Percentiles rank a stretch among this genome's conserved stretches.
Conservation (phyloP, 92 coral and sea anemone genomes). For the Parazoanthus darwini region DNA sequence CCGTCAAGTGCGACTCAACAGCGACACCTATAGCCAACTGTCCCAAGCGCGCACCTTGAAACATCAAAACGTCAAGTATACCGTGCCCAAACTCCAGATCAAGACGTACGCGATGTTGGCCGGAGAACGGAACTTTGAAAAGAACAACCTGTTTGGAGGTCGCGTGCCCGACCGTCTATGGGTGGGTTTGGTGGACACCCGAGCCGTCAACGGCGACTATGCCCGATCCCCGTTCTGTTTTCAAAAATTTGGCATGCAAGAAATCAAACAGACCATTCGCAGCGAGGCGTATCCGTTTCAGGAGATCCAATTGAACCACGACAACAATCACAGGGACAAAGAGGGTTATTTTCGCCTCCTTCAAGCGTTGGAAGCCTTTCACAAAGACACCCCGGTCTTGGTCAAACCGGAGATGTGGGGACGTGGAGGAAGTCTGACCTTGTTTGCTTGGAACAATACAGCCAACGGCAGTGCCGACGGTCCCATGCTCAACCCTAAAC, state of each 20-base stretch:
- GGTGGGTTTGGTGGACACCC: constrained; percentile 8
- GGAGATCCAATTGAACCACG: constrained; percentile 8
- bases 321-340: constrained; percentile 2
- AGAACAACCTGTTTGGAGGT: background rate
- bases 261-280: background rate
- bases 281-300: background rate
- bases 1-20: constrained; percentile 8
- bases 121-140: background rate
- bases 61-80: background rate
- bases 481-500: background rate
- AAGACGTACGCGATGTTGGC: constrained; percentile 1
- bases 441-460: constrained; percentile 5
- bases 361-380: background rate
- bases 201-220: background rate
- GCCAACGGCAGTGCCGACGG: constrained; percentile 3
- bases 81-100: constrained; percentile 10
- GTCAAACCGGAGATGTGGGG: background rate
- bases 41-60: background rate
- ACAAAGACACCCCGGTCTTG: background rate
- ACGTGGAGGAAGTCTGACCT: background rate
- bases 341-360: constrained; percentile 24
- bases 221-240: background rate
- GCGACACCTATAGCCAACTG: constrained; percentile 12
- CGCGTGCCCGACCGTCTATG: constrained; percentile 12
- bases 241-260: too few species aligned